Percentiles rank a stretch among this genome's conserved stretches.
Conservation (phyloP, 2,113 vertebrate species). For the Tetrao urogallus region DNA sequence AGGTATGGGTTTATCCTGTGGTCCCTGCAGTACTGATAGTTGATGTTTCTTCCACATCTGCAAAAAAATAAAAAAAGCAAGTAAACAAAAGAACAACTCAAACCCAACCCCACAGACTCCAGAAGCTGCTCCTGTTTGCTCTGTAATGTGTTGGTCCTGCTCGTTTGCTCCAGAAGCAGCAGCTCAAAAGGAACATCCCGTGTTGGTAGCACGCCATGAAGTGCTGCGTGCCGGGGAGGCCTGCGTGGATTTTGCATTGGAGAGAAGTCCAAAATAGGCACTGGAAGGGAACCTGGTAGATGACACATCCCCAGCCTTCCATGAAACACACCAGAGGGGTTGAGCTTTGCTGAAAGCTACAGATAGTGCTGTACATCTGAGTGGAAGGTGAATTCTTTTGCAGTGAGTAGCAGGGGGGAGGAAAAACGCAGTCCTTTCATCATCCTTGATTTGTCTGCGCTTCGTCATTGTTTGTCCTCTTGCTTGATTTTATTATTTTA, state of each 20-base stretch:
- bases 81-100: neutral
- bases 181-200: neutral
- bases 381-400: neutral
- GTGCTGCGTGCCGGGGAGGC: neutral
- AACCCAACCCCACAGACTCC: neutral
- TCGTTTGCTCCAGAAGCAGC: neutral
- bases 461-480: neutral
- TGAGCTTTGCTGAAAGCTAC: neutral
- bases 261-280: neutral
- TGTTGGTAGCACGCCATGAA: neutral
- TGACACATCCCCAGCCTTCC: neutral
- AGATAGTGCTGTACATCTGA: neutral
- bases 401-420: neutral
- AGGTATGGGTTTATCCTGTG: neutral
- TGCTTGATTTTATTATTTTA: neutral
- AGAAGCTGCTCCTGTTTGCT: fast-evolving
- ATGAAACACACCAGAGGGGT: neutral
- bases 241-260: fast-evolving
- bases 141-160: neutral
- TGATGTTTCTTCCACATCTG: fast-evolving
- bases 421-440: fast-evolving
- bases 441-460: neutral
- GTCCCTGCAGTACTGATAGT: too few relatives aligned
- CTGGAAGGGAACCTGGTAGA: neutral
- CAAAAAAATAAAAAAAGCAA: neutral